These are phyloP conservation scores for Notechis scutatus DNA, from an alignment of 2,113 vertebrate genomes.

Conservation along the genomic window DNA sequence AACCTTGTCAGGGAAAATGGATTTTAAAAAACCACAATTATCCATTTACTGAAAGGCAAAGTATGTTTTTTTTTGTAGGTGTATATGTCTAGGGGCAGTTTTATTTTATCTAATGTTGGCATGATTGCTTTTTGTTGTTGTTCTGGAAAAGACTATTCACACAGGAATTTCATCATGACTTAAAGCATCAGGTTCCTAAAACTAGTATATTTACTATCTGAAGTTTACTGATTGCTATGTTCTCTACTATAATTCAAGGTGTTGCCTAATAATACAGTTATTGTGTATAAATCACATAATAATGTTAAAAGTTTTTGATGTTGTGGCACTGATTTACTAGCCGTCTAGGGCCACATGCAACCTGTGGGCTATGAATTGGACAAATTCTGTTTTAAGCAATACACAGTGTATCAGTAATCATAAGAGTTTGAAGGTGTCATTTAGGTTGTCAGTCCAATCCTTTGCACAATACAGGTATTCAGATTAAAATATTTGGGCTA, in stretches of 20 bases:
- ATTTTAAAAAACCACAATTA: background rate
- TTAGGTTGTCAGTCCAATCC: background rate
- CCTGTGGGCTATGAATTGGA: background rate
- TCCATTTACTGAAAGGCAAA: background rate
- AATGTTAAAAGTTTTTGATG: too few species aligned
- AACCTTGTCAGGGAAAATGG: rapidly evolving
- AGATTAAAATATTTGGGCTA: background rate
- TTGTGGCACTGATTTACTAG: too few species aligned
- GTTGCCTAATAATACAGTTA: background rate
- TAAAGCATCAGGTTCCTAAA: background rate
- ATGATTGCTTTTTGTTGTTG: background rate
- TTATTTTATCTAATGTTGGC: background rate
- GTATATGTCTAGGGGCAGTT: background rate
- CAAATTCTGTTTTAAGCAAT: background rate
- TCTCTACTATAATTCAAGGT: background rate
- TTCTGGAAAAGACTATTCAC: background rate
- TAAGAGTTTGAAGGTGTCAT: background rate
- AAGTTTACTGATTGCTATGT: background rate
- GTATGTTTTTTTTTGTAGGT: background rate
- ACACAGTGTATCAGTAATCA: background rate
- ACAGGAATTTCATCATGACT: background rate
- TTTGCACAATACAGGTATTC: background rate
- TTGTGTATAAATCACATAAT: background rate
- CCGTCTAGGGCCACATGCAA: too few species aligned
- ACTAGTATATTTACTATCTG: background rate